Evolutionary conservation across 2,797 vertebrate species (phyloP).

Genomic region (Coreius guichenoti): DNA sequence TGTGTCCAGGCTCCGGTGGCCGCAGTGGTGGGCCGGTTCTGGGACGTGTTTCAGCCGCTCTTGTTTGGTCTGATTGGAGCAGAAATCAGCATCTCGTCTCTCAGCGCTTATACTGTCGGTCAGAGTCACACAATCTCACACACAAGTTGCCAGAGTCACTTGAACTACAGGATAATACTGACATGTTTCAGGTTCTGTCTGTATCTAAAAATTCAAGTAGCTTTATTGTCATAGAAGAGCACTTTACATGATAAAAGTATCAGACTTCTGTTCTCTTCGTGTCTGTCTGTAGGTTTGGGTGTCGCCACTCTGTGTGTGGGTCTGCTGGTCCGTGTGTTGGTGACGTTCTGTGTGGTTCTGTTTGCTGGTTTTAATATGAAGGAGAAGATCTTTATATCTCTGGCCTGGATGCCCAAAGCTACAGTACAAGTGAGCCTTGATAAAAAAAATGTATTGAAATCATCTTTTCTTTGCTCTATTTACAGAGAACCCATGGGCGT

Average conservation of each 20-base stretch:
- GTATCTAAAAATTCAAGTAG: not conserved
- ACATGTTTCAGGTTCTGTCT: not conserved
- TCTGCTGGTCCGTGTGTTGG: slow-evolving; percentile 80
- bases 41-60: slow-evolving; percentile 91
- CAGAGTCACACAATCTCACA: slow-evolving; percentile 65
- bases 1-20: slow-evolving; percentile 82
- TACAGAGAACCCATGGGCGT: too few species aligned
- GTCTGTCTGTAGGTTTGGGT: slow-evolving; percentile 76
- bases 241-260: not conserved
- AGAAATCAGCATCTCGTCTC: slow-evolving; percentile 84
- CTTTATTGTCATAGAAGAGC: not conserved
- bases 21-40: slow-evolving; percentile 81
- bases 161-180: not conserved
- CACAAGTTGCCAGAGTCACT: not conserved
- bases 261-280: not conserved
- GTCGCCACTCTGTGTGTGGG: slow-evolving; percentile 81
- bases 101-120: slow-evolving; percentile 86
- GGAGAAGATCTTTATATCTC: slow-evolving; percentile 90
- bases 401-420: slow-evolving; percentile 97
- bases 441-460: not conserved
- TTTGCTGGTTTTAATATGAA: slow-evolving; percentile 89
- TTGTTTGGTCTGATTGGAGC: slow-evolving; percentile 95
- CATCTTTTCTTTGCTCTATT: not conserved
- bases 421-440: slow-evolving; percentile 84
- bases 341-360: slow-evolving; percentile 86